These are phyloP conservation scores for Bombus turneri DNA, from an alignment of 1,140 invertebrate genomes.

Conservation along the genomic window DNA sequence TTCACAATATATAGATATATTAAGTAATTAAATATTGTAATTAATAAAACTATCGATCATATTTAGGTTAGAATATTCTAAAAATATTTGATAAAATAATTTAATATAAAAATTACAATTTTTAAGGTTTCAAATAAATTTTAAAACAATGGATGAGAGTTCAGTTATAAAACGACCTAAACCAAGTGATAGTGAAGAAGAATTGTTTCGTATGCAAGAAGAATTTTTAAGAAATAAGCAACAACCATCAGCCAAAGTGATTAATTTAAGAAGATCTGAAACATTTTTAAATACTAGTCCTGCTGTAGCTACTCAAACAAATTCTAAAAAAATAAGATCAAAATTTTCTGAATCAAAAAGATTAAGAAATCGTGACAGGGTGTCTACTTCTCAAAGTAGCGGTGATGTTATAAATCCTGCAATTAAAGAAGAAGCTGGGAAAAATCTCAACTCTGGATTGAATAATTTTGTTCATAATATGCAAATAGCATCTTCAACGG, in stretches of 20 bases:
- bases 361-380: slow-evolving; percentile 49
- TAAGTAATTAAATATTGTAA: not conserved
- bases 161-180: slow-evolving; percentile 82
- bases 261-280: slow-evolving; percentile 75
- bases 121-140: not conserved
- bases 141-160: slow-evolving; percentile 38
- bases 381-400: slow-evolving; percentile 63
- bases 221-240: slow-evolving; percentile 84
- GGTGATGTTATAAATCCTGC: slow-evolving; percentile 62
- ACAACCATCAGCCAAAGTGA: slow-evolving; percentile 84
- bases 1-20: not conserved
- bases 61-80: not conserved
- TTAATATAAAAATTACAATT: not conserved
- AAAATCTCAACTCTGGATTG: not conserved
- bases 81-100: not conserved
- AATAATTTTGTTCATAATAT: slow-evolving; percentile 81
- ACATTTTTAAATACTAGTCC: not conserved
- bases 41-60: not conserved
- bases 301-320: not conserved
- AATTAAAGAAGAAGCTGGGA: slow-evolving; percentile 36
- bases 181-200: slow-evolving; percentile 86
- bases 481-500: slow-evolving; percentile 79
- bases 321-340: slow-evolving; percentile 61
- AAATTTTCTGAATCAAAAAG: slow-evolving; percentile 69
- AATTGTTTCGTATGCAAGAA: slow-evolving; percentile 87